Conservation (phyloP, 2,113 vertebrate species). For the Rattus norvegicus region GRCr8 NC_086020.1:109955501-109956000, state of each 20-base stretch:
- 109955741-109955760: background rate
- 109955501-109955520: background rate
- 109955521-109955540: background rate
- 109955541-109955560: background rate
- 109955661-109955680: background rate
- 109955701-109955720: background rate
- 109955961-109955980: background rate
- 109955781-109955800: background rate
- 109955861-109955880: background rate
- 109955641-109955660: background rate
- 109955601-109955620: background rate
- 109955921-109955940: background rate
- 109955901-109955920: background rate
- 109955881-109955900: slow-evolving; percentile 4
- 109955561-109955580: background rate
- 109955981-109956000: background rate
- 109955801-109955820: background rate
- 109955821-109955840: background rate
- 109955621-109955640: background rate
- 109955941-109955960: background rate
- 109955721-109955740: background rate
- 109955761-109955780: slow-evolving; percentile 17
- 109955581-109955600: background rate
- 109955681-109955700: background rate
- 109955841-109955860: background rate